Evolutionary conservation across 2,888 invertebrate species (phyloP).

Genomic region (Miltochrista miniata): DNA sequence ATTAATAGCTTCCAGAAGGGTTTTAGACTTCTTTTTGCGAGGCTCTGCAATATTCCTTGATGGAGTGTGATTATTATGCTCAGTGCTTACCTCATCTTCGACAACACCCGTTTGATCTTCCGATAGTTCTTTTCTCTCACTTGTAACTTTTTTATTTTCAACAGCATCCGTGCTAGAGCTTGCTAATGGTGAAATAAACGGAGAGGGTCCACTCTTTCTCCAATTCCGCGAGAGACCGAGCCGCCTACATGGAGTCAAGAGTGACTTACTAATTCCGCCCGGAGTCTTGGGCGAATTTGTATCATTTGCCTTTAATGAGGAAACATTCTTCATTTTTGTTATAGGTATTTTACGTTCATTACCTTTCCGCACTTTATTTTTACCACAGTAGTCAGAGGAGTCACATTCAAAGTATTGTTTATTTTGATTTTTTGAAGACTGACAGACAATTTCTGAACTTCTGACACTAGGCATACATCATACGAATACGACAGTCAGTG

Average conservation of each 20-base stretch:
- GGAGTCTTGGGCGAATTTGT: constrained; percentile 72
- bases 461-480: too few species aligned
- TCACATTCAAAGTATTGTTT: too few species aligned
- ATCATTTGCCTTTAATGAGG: constrained; percentile 48
- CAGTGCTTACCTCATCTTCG: constrained; percentile 10
- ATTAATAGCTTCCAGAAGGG: constrained; percentile 38
- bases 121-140: constrained; percentile 51
- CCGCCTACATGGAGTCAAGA: constrained; percentile 80
- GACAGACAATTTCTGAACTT: too few species aligned
- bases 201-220: constrained; percentile 63
- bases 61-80: constrained; percentile 47
- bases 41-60: constrained; percentile 48
- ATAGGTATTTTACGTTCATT: neutral
- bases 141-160: constrained; percentile 39
- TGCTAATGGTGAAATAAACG: constrained; percentile 68
- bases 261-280: constrained; percentile 78
- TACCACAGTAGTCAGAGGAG: too few species aligned
- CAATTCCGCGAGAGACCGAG: constrained; percentile 79
- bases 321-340: constrained; percentile 54
- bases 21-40: constrained; percentile 60
- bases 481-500: too few species aligned
- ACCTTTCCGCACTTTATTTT: neutral
- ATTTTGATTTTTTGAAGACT: too few species aligned
- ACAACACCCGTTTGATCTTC: constrained; percentile 29
- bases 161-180: constrained; percentile 31